phyloP scores from a whole-genome alignment of 1,140 invertebrate species.

The Conus ventricosus region DNA sequence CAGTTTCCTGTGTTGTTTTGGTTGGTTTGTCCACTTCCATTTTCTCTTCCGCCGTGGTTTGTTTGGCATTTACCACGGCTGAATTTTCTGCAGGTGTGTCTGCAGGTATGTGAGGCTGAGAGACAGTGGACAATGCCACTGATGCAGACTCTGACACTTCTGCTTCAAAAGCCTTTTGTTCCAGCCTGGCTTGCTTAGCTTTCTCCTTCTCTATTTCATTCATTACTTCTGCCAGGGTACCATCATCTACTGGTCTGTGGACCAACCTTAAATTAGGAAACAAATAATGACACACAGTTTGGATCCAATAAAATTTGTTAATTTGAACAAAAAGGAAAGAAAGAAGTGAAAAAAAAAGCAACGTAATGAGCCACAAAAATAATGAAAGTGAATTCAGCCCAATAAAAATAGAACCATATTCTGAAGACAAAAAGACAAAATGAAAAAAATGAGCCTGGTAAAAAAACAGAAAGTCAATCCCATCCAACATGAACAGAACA shows the following conservation, averaged over 20 bases:
- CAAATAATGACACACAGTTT: neutral
- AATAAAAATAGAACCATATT: too few relatives aligned
- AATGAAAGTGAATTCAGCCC: too few relatives aligned
- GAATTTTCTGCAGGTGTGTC: neutral
- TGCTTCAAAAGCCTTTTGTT: slow-evolving; percentile 45
- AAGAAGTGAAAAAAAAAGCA: too few relatives aligned
- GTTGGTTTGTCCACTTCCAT: neutral
- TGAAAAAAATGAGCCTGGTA: too few relatives aligned
- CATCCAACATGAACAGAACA: too few relatives aligned
- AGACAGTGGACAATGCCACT: neutral
- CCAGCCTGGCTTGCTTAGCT: slow-evolving; percentile 60
- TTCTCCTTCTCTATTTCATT: slow-evolving; percentile 63
- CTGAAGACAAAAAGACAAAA: too few relatives aligned
- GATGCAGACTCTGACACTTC: slow-evolving; percentile 33
- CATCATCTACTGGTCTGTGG: slow-evolving; percentile 65
- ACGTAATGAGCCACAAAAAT: too few relatives aligned
- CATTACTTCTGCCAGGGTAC: slow-evolving; percentile 52
- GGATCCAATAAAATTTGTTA: neutral
- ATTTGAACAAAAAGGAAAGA: too few relatives aligned
- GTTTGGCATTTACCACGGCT: neutral
- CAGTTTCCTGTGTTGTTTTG: neutral
- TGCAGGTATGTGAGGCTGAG: neutral
- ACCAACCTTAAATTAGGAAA: slow-evolving; percentile 56
- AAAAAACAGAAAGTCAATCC: too few relatives aligned
- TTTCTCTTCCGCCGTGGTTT: neutral